Percentiles rank a stretch among this genome's conserved stretches.
phyloP scores from a whole-genome alignment of 2,797 vertebrate species.

The Sparidentex hasta region DNA sequence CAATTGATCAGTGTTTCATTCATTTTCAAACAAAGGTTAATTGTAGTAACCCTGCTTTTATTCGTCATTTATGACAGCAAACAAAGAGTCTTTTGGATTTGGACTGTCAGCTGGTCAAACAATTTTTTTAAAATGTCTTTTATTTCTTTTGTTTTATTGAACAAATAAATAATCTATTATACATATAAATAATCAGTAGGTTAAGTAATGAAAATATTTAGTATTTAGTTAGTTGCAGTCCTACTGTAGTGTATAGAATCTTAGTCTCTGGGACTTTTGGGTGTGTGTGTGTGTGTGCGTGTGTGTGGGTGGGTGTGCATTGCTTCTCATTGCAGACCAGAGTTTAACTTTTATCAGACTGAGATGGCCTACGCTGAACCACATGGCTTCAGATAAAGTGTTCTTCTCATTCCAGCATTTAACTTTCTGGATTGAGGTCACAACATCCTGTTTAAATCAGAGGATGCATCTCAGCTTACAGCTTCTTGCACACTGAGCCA shows the following conservation, averaged over 20 bases:
- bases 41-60: no score
- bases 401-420: slow-evolving; percentile 32
- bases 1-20: no score
- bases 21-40: no score
- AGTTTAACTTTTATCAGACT: slow-evolving; percentile 14
- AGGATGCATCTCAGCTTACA: slow-evolving; percentile 41
- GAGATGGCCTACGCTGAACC: slow-evolving; percentile 1
- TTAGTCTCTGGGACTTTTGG: not conserved
- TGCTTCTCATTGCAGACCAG: slow-evolving; percentile 11
- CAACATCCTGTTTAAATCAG: slow-evolving; percentile 43
- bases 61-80: no score
- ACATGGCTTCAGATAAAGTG: slow-evolving; percentile 14
- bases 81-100: no score
- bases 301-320: slow-evolving; percentile 16
- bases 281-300: not conserved
- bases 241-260: not conserved
- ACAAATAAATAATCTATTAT: no score
- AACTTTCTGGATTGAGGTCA: slow-evolving; percentile 57
- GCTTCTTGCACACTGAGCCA: slow-evolving; percentile 13
- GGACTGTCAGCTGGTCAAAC: no score
- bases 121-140: no score
- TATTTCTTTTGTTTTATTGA: no score
- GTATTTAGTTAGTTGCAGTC: no score
- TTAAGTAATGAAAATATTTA: no score
- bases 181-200: no score